Evolutionary conservation across 2,797 vertebrate species (phyloP), one percentile per base, ranked within the genome.

Genomic region (Arnoldichthys spilopterus): DNA sequence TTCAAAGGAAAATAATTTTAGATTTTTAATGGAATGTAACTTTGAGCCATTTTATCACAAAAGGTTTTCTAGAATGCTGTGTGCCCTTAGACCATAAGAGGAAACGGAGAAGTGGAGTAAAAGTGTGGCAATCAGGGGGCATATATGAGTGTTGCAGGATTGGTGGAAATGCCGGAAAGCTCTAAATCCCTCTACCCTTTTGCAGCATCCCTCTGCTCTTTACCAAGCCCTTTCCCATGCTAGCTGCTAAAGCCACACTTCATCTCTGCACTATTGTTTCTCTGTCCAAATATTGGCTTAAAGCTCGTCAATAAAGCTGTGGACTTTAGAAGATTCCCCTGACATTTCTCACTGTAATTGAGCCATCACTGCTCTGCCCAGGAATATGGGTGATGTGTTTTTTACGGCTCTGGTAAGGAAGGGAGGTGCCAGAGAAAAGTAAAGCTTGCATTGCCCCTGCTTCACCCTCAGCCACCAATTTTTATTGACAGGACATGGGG

Each of bases 271-370:
- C 53, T 72, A 4, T 30, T 51, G 2, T 61, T 71, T 70, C n/a
- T 26, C 34, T 63, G 15, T 34, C 71, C 73, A 74, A 81, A 54
- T 80, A 77, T 82, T 80, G 54, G 28, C 63, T 77, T 58, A 56
- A 45, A 77, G 72, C 64, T 77, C 78, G 24, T 70, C 70, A 81
- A 74, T 82, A 82, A 79, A 72, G 53, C 40, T 28, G 47, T 72
- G 8, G 15, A 47, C 61, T 30, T 37, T 49, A 77, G 16, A 64
- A 9, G 77, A 67, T 80, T 78, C 75, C 72, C 64, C 22, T 86
- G 84, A 78, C 82, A 86, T 85, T 85, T 84, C 49, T 71, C 8
- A 22, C 70, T 53, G 47, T 62, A 66, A 56, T 76, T 76, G 28
- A 47, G 66, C 37, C 53, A 63, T 77, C 30, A 74, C 40, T 64